Conservation (phyloP, 2,888 invertebrate genomes). For the Polietes domitor region DNA sequence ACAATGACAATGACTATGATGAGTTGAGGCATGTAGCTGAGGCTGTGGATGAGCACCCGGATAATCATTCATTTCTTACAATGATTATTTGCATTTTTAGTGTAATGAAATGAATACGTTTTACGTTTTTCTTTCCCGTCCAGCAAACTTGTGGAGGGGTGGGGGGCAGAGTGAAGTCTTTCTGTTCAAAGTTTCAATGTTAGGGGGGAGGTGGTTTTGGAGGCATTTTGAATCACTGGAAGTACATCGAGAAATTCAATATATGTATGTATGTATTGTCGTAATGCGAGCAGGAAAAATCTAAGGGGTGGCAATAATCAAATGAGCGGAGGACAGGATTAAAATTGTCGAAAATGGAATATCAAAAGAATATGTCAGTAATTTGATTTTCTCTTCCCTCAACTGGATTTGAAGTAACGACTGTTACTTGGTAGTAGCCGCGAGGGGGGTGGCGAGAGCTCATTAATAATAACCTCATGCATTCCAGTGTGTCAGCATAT, state of each 20-base stretch:
- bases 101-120: not conserved
- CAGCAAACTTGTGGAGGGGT: not conserved
- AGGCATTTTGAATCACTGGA: not conserved
- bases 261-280: no score
- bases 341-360: not conserved
- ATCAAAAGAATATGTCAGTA: not conserved
- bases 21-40: no score
- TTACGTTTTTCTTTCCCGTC: not conserved
- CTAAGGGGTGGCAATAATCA: not conserved
- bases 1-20: not conserved
- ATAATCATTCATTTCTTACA: slow-evolving; percentile 7
- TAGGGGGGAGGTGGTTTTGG: no score
- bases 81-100: slow-evolving; percentile 12
- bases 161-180: not conserved
- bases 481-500: no score
- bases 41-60: not conserved
- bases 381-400: not conserved
- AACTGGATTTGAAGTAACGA: no score
- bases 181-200: no score
- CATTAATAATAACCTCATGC: no score
- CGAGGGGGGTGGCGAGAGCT: no score
- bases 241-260: not conserved
- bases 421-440: no score
- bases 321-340: not conserved
- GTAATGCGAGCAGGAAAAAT: no score